Percentiles rank a stretch among this genome's conserved stretches.
phyloP scores from a whole-genome alignment of 2,113 vertebrate genomes.

The Pycnonotus jocosus region DNA sequence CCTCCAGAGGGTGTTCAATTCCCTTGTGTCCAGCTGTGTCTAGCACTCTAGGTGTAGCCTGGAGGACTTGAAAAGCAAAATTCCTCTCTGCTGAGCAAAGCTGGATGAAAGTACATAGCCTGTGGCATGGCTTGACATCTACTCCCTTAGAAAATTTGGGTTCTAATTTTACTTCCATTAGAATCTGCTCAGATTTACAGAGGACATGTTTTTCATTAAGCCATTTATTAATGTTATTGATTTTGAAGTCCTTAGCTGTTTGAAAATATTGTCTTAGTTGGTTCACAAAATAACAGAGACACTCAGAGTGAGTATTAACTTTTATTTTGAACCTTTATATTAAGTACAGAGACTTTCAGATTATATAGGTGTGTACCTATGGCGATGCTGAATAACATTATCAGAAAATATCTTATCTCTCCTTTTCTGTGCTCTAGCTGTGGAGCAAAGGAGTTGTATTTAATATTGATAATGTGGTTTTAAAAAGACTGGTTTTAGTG shows the following conservation, averaged over 20 bases:
- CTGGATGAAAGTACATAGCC: background rate
- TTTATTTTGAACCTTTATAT: background rate
- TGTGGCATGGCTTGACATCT: background rate
- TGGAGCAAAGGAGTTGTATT: background rate
- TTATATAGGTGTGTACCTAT: background rate
- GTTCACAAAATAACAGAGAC: background rate
- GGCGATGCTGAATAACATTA: background rate
- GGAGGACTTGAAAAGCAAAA: background rate
- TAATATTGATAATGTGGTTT: background rate
- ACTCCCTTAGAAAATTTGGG: background rate
- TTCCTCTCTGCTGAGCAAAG: background rate
- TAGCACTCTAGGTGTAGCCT: background rate
- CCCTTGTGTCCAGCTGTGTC: background rate
- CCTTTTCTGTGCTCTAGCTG: background rate
- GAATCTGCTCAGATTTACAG: background rate
- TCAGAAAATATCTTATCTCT: background rate
- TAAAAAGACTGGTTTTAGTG: background rate
- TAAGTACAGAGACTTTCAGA: background rate
- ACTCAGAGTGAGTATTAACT: background rate
- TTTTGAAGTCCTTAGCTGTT: background rate
- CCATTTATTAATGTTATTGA: background rate
- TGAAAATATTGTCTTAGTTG: background rate
- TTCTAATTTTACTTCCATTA: background rate
- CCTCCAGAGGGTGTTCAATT: background rate
- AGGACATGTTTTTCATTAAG: background rate